Evolutionary conservation across 2,888 invertebrate species (phyloP), one percentile per base, ranked within the genome.

Genomic region (Yponomeuta malinellus): DNA sequence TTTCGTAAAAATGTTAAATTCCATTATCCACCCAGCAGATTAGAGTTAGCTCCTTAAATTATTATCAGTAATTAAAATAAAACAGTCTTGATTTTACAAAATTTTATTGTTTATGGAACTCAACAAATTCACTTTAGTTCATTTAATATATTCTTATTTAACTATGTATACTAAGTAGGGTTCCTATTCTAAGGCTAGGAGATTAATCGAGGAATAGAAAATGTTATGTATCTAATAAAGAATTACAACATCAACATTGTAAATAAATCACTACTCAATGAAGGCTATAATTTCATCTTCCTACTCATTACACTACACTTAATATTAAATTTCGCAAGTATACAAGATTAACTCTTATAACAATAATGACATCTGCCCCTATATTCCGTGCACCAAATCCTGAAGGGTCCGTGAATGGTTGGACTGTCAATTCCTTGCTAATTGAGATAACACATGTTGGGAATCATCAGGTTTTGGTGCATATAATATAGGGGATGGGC

Each of bases 211-310:
- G 74, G 73, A 74, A 74, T 74, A 73, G 52, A 73, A 75, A 75
- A 70, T 63, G 66, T 43, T 68, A 67, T 70, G 70, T 10, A 70
- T 71, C 68, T 70, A 72, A 71, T 43, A 71, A 65, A 71, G 63
- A 67, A 75, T 80, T 76, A 80, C 75, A 81, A 81, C 77, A 78
- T 74, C 74, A 81, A 82, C 79, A 81, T 77, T 78, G 78, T 83
- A 83, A 81, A 83, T 77, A 79, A 48, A 82, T 78, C 76, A 79
- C 81, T 84, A 86, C 78, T 76, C 78, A 59, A 76, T 74, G 81
- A 83, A 83, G 79, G 79, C 81, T 84, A 85, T 76, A 59, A 59
- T 59, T 59, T 59, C 15, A 15, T 15, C 52, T 59, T 59, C 9
- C 33, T 65, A 31, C 33, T 29, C 52, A 59, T 15, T 59, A 59